Evolutionary conservation across 2,113 vertebrate species (phyloP), one percentile per base, ranked within the genome.

Genomic region (Corythaeola cristata): DNA sequence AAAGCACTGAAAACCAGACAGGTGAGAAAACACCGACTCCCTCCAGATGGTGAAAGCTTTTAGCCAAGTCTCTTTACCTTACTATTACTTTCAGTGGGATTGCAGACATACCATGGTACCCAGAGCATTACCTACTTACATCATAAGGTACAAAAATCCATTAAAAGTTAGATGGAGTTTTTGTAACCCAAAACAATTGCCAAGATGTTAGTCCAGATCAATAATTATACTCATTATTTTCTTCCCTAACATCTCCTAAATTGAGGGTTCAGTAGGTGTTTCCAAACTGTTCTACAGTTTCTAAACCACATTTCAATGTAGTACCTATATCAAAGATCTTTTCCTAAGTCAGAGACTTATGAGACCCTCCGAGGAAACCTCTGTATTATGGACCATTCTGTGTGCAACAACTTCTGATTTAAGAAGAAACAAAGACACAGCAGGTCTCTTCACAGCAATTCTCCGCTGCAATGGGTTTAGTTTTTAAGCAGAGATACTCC

Each of bases 201-300:
- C 9, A 64, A 27, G 18, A 24, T 5, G 14, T 68, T 44, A 62
- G 32, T 66, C 53, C 11, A 64, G 7, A 60, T n/a, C 6, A 47
- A 17, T 68, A 44, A 2, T n/a, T n/a, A n/a, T 30, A 45, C 5
- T 27, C 4, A 3, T 5, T 0, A 32, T 33, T 63, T 74, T 60
- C 41, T 80, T 60, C 37, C 32, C 12, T 12, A 26, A 23, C 8
- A 9, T 20, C 22, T 47, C 22, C 8, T 64, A 27, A 85, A 60
- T 1, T 7, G 17, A 24, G 1, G 0, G 11, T 53, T 75, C 4
- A 5, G 7, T 7, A 3, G 6, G 4, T 3, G 14, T 30, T 81
- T 62, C 26, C 27, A 69, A 41, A 33, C 18, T 59, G 52, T 16
- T 35, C 35, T 32, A 50, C 5, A 14, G 8, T 45, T 55, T 79